These are phyloP conservation scores for Chionomys nivalis DNA, from an alignment of 2,113 vertebrate species.

Conservation along the genomic window DNA sequence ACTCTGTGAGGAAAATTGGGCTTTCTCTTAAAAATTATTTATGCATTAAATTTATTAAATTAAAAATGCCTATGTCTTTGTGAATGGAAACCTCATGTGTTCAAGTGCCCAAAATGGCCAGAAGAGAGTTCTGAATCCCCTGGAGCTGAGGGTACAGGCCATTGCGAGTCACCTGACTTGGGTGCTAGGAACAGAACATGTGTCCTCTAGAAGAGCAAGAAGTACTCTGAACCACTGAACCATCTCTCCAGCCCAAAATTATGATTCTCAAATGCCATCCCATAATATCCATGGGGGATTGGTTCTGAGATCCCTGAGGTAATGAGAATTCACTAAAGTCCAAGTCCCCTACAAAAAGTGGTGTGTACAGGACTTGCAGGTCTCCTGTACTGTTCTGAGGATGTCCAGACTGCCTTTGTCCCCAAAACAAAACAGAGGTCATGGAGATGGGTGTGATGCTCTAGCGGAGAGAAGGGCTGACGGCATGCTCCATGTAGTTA, in stretches of 20 bases:
- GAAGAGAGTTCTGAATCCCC: neutral
- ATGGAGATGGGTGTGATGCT: neutral
- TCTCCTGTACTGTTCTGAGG: neutral
- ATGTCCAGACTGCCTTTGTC: neutral
- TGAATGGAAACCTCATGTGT: neutral
- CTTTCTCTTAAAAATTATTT: neutral
- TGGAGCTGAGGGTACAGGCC: neutral
- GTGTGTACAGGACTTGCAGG: neutral
- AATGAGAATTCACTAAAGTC: neutral
- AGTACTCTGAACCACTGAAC: neutral
- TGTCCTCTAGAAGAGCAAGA: neutral
- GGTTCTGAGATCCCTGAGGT: neutral
- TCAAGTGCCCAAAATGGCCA: neutral
- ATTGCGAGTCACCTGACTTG: neutral
- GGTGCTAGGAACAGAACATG: neutral
- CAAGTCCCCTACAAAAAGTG: neutral
- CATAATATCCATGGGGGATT: neutral
- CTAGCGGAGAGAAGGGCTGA: neutral
- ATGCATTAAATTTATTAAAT: neutral
- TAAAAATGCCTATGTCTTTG: neutral
- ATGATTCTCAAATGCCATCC: neutral
- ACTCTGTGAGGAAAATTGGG: no score
- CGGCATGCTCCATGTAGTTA: neutral
- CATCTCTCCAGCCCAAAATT: neutral
- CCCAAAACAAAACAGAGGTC: neutral